Conservation (phyloP, 2,888 invertebrate genomes). For the Plebejus anna region DNA sequence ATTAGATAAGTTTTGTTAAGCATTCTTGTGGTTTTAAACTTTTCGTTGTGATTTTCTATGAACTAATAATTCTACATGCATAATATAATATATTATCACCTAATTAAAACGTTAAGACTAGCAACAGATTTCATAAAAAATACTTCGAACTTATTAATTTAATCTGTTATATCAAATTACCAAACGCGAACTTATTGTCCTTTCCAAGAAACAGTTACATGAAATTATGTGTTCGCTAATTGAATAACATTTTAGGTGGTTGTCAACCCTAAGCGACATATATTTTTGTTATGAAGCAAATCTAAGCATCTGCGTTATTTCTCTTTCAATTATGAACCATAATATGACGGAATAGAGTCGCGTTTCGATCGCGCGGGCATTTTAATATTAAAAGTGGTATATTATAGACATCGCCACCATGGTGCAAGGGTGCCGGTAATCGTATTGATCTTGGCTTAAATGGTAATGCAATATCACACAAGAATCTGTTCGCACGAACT, state of each 20-base stretch:
- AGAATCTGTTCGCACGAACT: slow-evolving; percentile 27
- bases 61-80: not conserved
- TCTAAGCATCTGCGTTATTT: not conserved
- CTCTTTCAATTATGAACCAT: not conserved
- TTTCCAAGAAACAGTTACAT: not conserved
- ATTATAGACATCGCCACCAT: slow-evolving; percentile 10
- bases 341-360: not conserved
- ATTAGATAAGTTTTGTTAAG: not conserved
- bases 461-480: slow-evolving; percentile 26
- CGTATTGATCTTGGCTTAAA: slow-evolving; percentile 23
- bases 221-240: not conserved
- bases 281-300: slow-evolving; percentile 12
- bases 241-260: not conserved
- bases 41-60: not conserved
- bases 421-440: slow-evolving; percentile 20
- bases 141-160: not conserved
- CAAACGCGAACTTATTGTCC: too few relatives aligned
- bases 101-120: not conserved
- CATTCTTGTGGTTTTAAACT: not conserved
- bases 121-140: too few relatives aligned
- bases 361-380: not conserved
- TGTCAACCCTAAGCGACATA: slow-evolving; percentile 21
- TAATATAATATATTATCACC: not conserved
- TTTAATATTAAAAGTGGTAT: slow-evolving; percentile 9
- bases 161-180: not conserved